phyloP scores from a whole-genome alignment of 35 echinoderm and acorn worm genomes.

The Ptychodera flava region DNA sequence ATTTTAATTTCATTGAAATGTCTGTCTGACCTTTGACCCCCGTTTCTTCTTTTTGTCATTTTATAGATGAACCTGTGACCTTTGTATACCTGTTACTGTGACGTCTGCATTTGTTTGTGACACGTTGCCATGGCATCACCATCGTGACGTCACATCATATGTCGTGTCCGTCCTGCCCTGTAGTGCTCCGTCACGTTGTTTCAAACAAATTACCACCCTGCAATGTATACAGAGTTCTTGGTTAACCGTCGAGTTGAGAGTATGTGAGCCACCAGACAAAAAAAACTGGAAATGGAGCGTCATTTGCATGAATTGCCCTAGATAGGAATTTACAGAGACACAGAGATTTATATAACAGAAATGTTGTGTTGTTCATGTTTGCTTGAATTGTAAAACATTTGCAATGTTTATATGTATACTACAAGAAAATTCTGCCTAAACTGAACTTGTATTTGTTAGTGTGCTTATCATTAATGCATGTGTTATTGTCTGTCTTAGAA shows the following conservation, averaged over 20 bases:
- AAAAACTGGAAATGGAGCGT: neutral
- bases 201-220: no score
- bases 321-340: neutral
- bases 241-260: neutral
- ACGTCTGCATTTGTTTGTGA: neutral
- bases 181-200: neutral
- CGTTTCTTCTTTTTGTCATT: neutral
- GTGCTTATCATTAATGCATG: neutral
- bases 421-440: neutral
- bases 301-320: neutral
- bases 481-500: neutral
- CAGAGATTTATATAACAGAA: neutral
- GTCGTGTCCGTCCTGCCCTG: neutral
- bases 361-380: neutral
- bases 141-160: neutral
- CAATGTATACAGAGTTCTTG: neutral
- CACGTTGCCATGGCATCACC: neutral
- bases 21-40: neutral
- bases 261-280: neutral
- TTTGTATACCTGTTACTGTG: conserved; percentile 1
- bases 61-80: neutral
- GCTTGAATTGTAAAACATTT: neutral
- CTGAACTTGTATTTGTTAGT: neutral
- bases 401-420: neutral
- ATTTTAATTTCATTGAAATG: neutral